Evolutionary conservation across 2,888 invertebrate genomes (phyloP), one percentile per base, ranked within the genome.

Genomic region (Rutpela maculata): DNA sequence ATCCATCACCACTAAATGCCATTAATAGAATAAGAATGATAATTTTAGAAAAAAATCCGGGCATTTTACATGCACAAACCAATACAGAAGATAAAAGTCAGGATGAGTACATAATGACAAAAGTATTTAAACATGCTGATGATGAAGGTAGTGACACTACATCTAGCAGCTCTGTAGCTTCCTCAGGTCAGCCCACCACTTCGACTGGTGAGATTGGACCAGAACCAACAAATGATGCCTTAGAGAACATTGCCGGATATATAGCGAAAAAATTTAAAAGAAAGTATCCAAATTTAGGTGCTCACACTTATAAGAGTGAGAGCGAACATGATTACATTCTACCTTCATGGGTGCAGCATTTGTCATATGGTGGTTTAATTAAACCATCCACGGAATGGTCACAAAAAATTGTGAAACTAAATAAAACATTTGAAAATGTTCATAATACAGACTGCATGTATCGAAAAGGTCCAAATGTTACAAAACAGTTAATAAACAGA

Each of bases 21-120:
- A 43, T 73, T 11, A 55, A 73, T 15, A n/a, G 73, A 17, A 73
- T 73, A 6, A 43, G 63, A 17, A 70, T 70, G 59, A 70, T 70
- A 2, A 70, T 70, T 57, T 17, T 70, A n/a, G 67, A 56, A 9
- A 73, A 73, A 63, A 73, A 63, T 26, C 62, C 63, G 12, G 63
- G 62, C 11, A 31, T 73, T 50, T 31, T 73, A 63, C 60, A 73
- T 31, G 19, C 63, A 17, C 31, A 43, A 22, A 17, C 17, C 18
- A 68, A 68, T 19, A 68, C 67, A 9, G 26, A 19, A n/a, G 67
- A 22, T n/a, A 18, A 11, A 26, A 15, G 3, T n/a, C 19, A 10
- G 17, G 67, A 67, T 9, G 67, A 67, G 11, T 67, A 50, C n/a
- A 55, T 68, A 6, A 22, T 68, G 10, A 5, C 67, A 15, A 55